Evolutionary conservation across 2,113 vertebrate genomes (phyloP), one percentile per base, ranked within the genome.

Genomic region (Petroica traversi): DNA sequence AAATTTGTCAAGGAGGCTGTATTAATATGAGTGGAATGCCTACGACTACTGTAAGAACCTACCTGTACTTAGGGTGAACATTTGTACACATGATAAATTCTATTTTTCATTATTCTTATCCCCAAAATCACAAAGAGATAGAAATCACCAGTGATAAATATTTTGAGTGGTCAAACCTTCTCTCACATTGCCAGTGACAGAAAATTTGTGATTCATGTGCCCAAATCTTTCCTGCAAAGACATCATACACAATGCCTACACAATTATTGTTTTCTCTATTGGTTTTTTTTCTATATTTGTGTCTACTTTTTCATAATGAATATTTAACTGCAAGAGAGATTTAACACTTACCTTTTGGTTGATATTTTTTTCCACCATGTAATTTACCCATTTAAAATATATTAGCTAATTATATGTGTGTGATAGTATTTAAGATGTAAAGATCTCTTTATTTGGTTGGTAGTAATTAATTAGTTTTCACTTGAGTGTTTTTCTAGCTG

Each of bases 391-490:
- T 89, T 89, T 83, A 88, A 90, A 88, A 95, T 62, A 25, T 85
- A 78, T 89, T 85, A 75, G 25, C 24, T 88, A 87, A 92, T 95
- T 77, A 72, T 73, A 19, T 66, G 28, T 69, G 31, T 72, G 51
- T 75, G 49, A 69, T 82, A 16, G 28, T 76, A 55, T 97, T 94
- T 46, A 52, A 94, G 71, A 94, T 84, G 36, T 85, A 93, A 94
- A 80, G 43, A 89, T 85, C 46, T 81, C 36, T 78, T 94, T 86
- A 83, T 88, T 94, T 93, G 90, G 82, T 95, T 96, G 95, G 88
- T 88, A 94, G 82, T 28, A 92, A 96, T 97, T 97, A 97, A 95
- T 96, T 96, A 88, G 52, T 88, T 97, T 93, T 93, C 93, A 92
- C 62, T 93, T 84, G 72, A 89, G 74, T 94, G 94, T 97, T 97